Evolutionary conservation across 37 sponge, comb jelly and placozoan genomes (phyloP), one percentile per base, ranked within the genome.

Genomic region (Crambe crambe): DNA sequence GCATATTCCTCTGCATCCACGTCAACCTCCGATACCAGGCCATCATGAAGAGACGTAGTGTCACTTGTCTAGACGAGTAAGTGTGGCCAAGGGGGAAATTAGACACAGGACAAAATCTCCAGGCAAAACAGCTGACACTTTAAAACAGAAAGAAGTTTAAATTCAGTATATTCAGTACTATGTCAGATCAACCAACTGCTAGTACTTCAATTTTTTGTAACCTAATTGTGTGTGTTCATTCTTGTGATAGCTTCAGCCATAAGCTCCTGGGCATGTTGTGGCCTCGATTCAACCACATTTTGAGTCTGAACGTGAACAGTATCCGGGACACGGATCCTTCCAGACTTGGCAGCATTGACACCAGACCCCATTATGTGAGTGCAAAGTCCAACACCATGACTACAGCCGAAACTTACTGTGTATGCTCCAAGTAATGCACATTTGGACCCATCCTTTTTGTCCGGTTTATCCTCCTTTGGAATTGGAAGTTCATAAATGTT

Each of bases 1-100:
- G 99, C 9, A 79, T 98, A 27, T 88, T 98, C 68, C 86, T 98
- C 31, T 95, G 96, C 61, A 85, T 96, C 4, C 96, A 98, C 85
- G 72, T 98, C 44, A 81, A 74, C 70, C 78, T 81, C 70, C 79
- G 85, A 37, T 98, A 85, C 74, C 89, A 90, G 79, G 90, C 79
- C 43, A 86, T 98, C 72, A 84, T 92, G 86, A 88, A 79, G 65
- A 47, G 86, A 22, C 75, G 87, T 15, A 79, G 57, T 8, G 43
- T 84, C n/a, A 58, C 84, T 29, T 83, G 84, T 64, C 81, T 92
- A 20, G 47, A 83, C 39, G 60, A 57, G 92, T 92, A 56, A 83
- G 83, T 71, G 56, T 32, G 17, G 23, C 3, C n/a, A n/a, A n/a
- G n/a, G n/a, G n/a, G n/a, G n/a, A n/a, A n/a, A n/a, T 59, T 20